Evolutionary conservation across 2,888 invertebrate species (phyloP), one percentile per base, ranked within the genome.

Genomic region (Drosophila affinis): DNA sequence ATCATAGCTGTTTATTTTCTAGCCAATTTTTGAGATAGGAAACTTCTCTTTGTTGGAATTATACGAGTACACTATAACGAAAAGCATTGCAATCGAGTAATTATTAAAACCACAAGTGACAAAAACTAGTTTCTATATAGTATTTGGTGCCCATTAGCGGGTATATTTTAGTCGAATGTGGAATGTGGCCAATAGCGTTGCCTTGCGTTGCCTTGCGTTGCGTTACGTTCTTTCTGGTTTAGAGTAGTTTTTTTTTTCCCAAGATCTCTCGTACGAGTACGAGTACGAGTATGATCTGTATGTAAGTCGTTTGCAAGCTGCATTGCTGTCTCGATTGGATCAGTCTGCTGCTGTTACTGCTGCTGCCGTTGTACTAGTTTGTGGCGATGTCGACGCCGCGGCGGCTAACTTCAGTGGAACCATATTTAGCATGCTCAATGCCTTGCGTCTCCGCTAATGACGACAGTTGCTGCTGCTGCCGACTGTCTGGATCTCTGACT

Each of bases 371-470:
- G 54, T 78, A 58, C 51, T 71, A 56, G 58, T 63, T 59, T 69
- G 58, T 62, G 53, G 34, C 68, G 44, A 57, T 53, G 76, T 55
- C 39, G 12, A 14, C 72, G 88, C 21, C 21, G 21, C 21, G 21
- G 72, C 90, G 87, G 87, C 88, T 82, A 76, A 83, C 83, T 83
- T 90, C 68, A 86, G 89, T 88, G 79, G 59, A 77, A 75, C 90
- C 87, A 90, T 88, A 87, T 87, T 86, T 77, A 90, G 87, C 77
- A 78, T 71, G 72, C 59, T 81, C 89, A 89, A 87, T 89, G 90
- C 74, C 78, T 74, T 57, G 70, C 58, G 56, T 70, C 63, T 72
- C 71, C 76, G 79, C 77, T 78, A 83, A 86, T 83, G 89, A 79
- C 84, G 68, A 79, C 76, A 87, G 77, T 78, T 78, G 84, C 65